phyloP scores from a whole-genome alignment of 2,113 vertebrate genomes.

The Calypte anna region DNA sequence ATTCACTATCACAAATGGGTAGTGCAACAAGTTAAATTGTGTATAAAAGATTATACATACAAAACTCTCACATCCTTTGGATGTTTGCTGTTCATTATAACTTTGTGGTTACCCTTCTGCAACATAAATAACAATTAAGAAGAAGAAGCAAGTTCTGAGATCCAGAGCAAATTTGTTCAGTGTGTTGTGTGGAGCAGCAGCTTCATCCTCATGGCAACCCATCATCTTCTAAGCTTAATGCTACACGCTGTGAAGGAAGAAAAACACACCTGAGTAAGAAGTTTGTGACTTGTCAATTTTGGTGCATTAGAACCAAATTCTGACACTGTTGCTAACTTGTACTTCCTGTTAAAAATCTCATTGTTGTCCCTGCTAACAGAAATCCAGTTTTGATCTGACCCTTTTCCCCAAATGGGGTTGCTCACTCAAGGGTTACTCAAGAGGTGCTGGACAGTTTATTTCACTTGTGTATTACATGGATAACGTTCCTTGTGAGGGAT shows the following conservation, averaged over 20 bases:
- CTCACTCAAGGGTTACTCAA: not conserved
- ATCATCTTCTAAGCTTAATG: conserved; percentile 95
- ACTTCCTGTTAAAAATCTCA: not conserved
- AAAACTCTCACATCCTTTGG: conserved; percentile 87
- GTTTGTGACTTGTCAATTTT: not conserved
- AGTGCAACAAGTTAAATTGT: conserved; percentile 85
- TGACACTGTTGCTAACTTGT: not conserved
- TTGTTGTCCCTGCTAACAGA: not conserved
- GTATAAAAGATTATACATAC: conserved; percentile 91
- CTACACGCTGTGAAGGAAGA: conserved; percentile 88
- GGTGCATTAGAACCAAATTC: not conserved
- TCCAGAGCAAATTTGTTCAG: conserved; percentile 45
- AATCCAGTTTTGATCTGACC: not conserved
- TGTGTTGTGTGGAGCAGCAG: conserved; percentile 42
- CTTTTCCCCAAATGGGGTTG: not conserved
- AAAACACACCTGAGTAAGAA: not conserved
- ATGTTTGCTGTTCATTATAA: conserved; percentile 85
- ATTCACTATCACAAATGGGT: conserved; percentile 78
- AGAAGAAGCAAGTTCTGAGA: conserved; percentile 26
- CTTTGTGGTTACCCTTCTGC: conserved; percentile 86
- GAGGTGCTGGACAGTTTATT: not conserved
- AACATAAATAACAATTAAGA: conserved; percentile 79
- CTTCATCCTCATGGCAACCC: conserved; percentile 89
- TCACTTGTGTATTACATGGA: not conserved
- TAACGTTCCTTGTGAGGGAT: not conserved